Evolutionary conservation across 2,113 vertebrate species (phyloP), one percentile per base, ranked within the genome.

Genomic region (Psilopsiagon aurifrons): DNA sequence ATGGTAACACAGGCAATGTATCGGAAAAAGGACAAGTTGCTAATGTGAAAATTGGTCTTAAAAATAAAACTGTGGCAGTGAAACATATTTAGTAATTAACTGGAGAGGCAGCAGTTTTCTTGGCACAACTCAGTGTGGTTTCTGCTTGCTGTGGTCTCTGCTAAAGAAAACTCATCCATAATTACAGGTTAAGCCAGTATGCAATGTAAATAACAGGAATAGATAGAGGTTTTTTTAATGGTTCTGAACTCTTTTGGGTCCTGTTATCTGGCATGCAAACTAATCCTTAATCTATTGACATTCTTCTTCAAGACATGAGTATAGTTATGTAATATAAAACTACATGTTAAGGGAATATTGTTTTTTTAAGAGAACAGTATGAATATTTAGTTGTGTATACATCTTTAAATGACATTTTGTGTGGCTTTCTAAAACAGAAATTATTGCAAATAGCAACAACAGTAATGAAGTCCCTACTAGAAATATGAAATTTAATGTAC

Each of bases 21-120:
- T 13, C 63, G 22, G 79, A 33, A 23, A 76, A 70, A 43, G 37
- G 28, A 49, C 11, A 17, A 91, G 90, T 0, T 75, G 86, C 20
- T 96, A 96, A 96, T 91, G 67, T 71, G 94, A 96, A 96, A 95
- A 96, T 94, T 94, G 75, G 67, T 68, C 75, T 66, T 69, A 74
- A 94, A 97, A 96, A 96, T 81, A 96, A 95, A 97, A 94, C 75
- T 88, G 46, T 18, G 0, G 41, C 3, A 1, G 37, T 84, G 91
- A 91, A 97, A 85, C 51, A 80, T 19, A 2, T 91, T 94, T 52
- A 41, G 63, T 57, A 94, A 96, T 97, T 94, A 96, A 64, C 43
- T 51, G 47, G 68, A 90, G 44, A 85, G 81, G 86, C 77, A 95
- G 89, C 83, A 75, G 70, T 41, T 92, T 68, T 95, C 75, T 91